phyloP scores from a whole-genome alignment of 2,797 vertebrate genomes.

The Alcedo atthis region DNA sequence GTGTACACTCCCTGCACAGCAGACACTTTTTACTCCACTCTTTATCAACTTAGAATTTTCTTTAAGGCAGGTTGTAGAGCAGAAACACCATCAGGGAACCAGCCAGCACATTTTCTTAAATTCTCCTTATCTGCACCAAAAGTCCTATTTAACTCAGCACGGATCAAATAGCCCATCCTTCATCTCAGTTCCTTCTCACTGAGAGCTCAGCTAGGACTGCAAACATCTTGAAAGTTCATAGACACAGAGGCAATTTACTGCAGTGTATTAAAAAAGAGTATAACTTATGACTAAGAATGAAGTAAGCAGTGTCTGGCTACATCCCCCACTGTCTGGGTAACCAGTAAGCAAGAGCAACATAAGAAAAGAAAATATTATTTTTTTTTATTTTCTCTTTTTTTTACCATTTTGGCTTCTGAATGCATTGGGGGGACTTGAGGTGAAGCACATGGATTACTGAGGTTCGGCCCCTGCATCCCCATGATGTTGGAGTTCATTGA shows the following conservation, averaged over 20 bases:
- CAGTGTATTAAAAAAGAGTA: constrained; percentile 5
- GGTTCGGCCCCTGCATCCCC: constrained; percentile 94
- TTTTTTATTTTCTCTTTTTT: not conserved
- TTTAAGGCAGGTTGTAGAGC: not conserved
- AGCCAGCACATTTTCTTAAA: not conserved
- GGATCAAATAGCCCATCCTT: not conserved
- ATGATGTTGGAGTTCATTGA: constrained; percentile 97
- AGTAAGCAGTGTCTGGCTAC: constrained; percentile 37
- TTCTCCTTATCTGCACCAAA: constrained; percentile 3
- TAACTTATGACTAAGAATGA: constrained; percentile 56
- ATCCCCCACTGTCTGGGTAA: constrained; percentile 20
- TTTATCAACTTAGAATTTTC: not conserved
- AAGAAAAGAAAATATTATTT: not conserved
- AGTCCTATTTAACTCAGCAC: not conserved
- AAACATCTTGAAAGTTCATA: constrained; percentile 29
- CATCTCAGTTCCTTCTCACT: not conserved
- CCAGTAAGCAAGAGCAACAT: not conserved
- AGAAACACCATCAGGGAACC: not conserved
- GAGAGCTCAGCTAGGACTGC: not conserved
- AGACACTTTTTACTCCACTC: not conserved
- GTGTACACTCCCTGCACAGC: not conserved
- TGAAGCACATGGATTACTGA: constrained; percentile 93
- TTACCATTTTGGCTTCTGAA: constrained; percentile 99
- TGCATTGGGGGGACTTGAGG: constrained; percentile 97
- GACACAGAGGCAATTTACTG: constrained; percentile 53